Evolutionary conservation across 2,113 vertebrate genomes (phyloP), one percentile per base, ranked within the genome.

Genomic region (Candoia aspera): DNA sequence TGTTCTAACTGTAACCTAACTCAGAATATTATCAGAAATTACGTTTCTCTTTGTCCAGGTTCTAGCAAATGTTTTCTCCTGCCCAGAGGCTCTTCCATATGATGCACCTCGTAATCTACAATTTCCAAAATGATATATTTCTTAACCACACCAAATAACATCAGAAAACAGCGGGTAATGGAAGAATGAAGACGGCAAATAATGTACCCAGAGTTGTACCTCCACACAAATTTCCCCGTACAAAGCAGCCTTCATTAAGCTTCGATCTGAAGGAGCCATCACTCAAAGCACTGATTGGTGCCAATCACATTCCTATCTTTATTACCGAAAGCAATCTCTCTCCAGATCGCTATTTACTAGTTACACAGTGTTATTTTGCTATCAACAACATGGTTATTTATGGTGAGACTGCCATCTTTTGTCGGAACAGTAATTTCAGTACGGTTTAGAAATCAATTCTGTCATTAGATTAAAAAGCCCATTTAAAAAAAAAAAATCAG

Each of bases 401-500:
- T 88, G 29, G 9, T 62, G n/a, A 49, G 89, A 53, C 53, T 93
- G 86, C 90, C 88, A 6, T 26, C 53, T 93, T 88, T 88, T 83
- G 11, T 84, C n/a, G 89, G 68, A 57, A 90, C 93, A 86, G 23
- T 92, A 93, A 89, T 19, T 12, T 86, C 91, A 94, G 55, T 62
- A 58, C 84, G 57, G 93, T 5, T 13, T n/a, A 0, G 0, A 93
- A 95, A 91, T 90, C 26, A 93, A 90, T 85, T 84, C 0, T 29
- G 90, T 86, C 59, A 94, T 8, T 23, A 88, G 93, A 93, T 86
- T 60, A 91, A 88, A 93, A 33, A 10, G 17, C 0, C 1, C 1
- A 46, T 85, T 94, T 94, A 85, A 84, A 21, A 55, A 62, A 85
- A 84, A 21, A 17, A 91, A 93, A 58, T 57, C 86, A 93, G 84